Evolutionary conservation across 2,797 vertebrate genomes (phyloP), one percentile per base, ranked within the genome.

Genomic region (Lophotriccus pileatus): DNA sequence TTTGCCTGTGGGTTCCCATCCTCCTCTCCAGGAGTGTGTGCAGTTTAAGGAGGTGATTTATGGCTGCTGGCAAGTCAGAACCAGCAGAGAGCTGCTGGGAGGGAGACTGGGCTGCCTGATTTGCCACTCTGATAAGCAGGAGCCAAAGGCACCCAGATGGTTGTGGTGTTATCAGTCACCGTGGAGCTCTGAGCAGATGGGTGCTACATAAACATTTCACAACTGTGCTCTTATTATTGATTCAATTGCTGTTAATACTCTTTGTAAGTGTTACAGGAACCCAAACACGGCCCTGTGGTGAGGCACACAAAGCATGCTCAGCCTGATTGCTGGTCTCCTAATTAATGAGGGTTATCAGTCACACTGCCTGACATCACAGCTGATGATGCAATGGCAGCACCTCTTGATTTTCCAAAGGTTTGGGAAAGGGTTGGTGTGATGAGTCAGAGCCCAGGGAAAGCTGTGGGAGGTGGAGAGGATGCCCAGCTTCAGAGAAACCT

Each of bases 211-310:
- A 94, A 94, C 90, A 90, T 66, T 89, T 84, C 83, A 58, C 73
- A 81, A 22, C 91, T 34, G 27, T 9, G 62, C 36, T 22, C 24
- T 37, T 90, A 41, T 86, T 94, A 86, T 66, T 78, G 93, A 37
- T 81, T 79, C 79, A 75, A 91, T 90, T 89, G 25, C 87, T 93
- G 58, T 81, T 94, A 94, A 89, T 84, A 24, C 76, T 72, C 27
- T 90, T 91, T 84, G 14, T 41, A 43, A 93, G 76, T 32, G 28
- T 66, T 83, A 28, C 15, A 37, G 52, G 77, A 74, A 53, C 87
- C 75, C 84, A 96, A 94, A 90, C 89, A 92, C 19, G 32, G 56
- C 19, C 2, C 93, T n/a, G 72, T 39, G 55, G 13, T 30, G 24
- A 74, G 17, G 84, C 89, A 49, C 89, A 79, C 81, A 80, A 79